These are phyloP conservation scores for Taurulus bubalis DNA, from an alignment of 2,113 vertebrate species.

Conservation along the genomic window DNA sequence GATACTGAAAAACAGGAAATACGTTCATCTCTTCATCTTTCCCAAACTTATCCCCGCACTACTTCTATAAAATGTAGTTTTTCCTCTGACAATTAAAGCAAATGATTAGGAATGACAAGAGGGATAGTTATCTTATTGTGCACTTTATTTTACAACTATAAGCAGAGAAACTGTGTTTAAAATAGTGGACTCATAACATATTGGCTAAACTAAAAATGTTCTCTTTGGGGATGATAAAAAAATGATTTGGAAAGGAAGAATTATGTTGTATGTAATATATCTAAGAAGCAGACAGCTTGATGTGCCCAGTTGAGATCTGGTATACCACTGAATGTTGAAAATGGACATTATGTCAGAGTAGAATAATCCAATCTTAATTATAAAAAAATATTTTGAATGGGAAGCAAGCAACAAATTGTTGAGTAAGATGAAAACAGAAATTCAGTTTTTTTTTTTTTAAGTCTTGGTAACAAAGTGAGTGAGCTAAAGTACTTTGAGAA, in stretches of 20 bases:
- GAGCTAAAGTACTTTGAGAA: neutral
- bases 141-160: neutral
- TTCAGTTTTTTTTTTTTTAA: too few relatives aligned
- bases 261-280: neutral
- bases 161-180: neutral
- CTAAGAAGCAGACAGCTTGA: neutral
- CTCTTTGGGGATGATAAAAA: neutral
- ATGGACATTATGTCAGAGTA: neutral
- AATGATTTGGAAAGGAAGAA: neutral
- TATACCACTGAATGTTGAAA: neutral
- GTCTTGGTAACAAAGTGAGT: too few relatives aligned
- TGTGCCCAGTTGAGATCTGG: neutral
- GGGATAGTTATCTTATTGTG: neutral
- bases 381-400: neutral
- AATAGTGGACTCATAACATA: neutral
- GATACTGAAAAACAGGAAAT: slow-evolving; percentile 22
- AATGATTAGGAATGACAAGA: neutral
- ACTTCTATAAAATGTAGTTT: neutral
- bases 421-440: neutral
- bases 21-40: neutral
- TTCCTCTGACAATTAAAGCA: neutral
- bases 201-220: neutral
- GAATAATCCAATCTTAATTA: neutral
- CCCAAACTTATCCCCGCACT: neutral
- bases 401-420: neutral